Percentiles rank a stretch among this genome's conserved stretches.
Evolutionary conservation across 2,797 vertebrate genomes (phyloP).

Genomic region (Brotula barbata): DNA sequence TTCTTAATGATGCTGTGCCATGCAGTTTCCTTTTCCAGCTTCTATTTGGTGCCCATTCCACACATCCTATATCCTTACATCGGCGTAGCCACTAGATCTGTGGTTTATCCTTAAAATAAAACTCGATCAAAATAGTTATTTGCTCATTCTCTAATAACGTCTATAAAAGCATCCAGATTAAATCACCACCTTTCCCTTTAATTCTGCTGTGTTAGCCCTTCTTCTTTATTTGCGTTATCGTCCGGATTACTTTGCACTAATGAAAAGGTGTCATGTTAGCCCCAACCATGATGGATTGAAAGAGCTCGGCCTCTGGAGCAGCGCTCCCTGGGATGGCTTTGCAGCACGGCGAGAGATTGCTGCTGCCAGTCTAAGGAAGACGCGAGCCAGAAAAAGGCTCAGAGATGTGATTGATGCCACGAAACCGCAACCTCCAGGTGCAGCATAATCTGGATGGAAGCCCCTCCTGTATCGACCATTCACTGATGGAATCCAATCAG

Average conservation of each 20-base stretch:
- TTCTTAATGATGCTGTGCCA: constrained; percentile 40
- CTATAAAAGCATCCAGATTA: constrained; percentile 20
- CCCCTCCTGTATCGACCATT: constrained; percentile 48
- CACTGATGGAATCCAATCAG: constrained; percentile 51
- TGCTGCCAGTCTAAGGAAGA: constrained; percentile 17
- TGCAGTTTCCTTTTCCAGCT: constrained; percentile 43
- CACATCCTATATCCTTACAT: neutral
- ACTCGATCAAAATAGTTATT: neutral
- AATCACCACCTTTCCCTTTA: constrained; percentile 9
- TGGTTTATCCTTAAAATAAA: neutral
- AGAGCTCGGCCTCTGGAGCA: constrained; percentile 49
- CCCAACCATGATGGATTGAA: constrained; percentile 65
- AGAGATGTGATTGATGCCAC: constrained; percentile 70
- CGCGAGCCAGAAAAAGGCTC: constrained; percentile 37
- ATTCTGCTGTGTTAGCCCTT: constrained; percentile 19
- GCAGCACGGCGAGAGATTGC: constrained; percentile 20
- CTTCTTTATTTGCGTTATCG: constrained; percentile 24
- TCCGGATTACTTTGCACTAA: constrained; percentile 71
- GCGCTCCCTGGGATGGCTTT: constrained; percentile 51
- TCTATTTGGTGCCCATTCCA: constrained; percentile 21
- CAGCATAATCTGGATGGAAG: constrained; percentile 53
- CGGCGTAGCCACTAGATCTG: constrained; percentile 10
- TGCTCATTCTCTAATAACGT: constrained; percentile 3
- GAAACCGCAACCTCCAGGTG: constrained; percentile 54
- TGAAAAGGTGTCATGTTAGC: constrained; percentile 66